These are phyloP conservation scores for Procapra przewalskii DNA, from an alignment of 2,113 vertebrate genomes.

Conservation along the genomic window DNA sequence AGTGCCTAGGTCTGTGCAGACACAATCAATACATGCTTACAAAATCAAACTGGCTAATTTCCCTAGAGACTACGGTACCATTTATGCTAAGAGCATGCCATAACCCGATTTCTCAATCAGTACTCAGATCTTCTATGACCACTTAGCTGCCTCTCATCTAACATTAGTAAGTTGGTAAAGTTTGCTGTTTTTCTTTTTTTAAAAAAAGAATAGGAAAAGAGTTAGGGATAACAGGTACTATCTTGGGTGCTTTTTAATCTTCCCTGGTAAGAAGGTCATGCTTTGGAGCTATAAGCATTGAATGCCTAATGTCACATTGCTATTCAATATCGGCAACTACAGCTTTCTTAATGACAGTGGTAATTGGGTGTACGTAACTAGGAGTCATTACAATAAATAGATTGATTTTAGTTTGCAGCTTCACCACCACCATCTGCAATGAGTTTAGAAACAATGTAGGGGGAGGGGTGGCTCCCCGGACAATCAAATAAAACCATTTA, in stretches of 20 bases:
- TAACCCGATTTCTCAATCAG: neutral
- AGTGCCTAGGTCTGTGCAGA: neutral
- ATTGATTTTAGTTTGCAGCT: conserved; percentile 58
- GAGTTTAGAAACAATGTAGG: neutral
- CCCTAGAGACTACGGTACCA: neutral
- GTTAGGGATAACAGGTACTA: neutral
- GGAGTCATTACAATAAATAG: conserved; percentile 63
- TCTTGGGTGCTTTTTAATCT: neutral
- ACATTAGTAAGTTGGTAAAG: neutral
- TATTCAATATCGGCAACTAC: neutral
- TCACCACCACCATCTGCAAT: neutral
- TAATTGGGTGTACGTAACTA: conserved; percentile 51
- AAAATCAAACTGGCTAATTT: neutral
- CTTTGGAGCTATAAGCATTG: neutral
- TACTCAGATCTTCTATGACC: neutral
- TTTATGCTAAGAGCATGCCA: neutral
- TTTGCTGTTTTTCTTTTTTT: neutral
- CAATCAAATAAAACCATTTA: neutral
- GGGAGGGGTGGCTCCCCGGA: neutral
- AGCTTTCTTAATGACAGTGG: conserved; percentile 39
- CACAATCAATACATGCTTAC: neutral
- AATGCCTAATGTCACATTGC: neutral
- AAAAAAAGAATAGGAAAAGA: neutral
- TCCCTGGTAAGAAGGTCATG: neutral
- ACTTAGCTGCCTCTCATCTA: neutral